These are phyloP conservation scores for Caenorhabditis zanzibari DNA, from an alignment of 2,888 invertebrate genomes.

Conservation along the genomic window DNA sequence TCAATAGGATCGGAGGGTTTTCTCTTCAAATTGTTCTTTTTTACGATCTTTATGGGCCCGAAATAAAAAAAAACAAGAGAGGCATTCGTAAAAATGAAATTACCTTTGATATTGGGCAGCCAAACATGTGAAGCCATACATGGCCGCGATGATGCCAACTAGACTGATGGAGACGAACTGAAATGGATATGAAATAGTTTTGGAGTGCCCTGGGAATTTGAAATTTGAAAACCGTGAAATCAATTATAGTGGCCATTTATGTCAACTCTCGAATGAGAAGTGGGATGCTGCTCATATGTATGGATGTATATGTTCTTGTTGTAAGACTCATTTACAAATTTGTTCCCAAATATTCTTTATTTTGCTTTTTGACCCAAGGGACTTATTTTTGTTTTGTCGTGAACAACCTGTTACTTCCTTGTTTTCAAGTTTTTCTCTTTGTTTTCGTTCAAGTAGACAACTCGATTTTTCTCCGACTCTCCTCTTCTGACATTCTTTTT, in stretches of 20 bases:
- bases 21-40: conserved; percentile 2
- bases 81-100: background rate
- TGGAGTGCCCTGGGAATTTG: too few relatives aligned
- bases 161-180: conserved; percentile 85
- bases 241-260: too few relatives aligned
- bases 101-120: conserved; percentile 83
- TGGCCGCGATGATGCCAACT: conserved; percentile 81
- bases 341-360: too few relatives aligned
- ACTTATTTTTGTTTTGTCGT: background rate
- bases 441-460: background rate
- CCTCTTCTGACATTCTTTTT: background rate
- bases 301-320: background rate
- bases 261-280: too few relatives aligned
- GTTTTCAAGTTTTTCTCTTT: conserved; percentile 16
- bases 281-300: too few relatives aligned
- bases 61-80: background rate
- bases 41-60: background rate
- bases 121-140: conserved; percentile 85
- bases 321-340: too few relatives aligned
- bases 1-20: background rate
- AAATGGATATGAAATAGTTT: conserved; percentile 42
- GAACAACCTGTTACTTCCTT: background rate
- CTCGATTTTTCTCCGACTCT: conserved; percentile 10
- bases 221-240: too few relatives aligned
- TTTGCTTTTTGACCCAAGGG: too few relatives aligned